Evolutionary conservation across 2,888 invertebrate species (phyloP), one percentile per base, ranked within the genome.

Genomic region (Pterobdella sp.): DNA sequence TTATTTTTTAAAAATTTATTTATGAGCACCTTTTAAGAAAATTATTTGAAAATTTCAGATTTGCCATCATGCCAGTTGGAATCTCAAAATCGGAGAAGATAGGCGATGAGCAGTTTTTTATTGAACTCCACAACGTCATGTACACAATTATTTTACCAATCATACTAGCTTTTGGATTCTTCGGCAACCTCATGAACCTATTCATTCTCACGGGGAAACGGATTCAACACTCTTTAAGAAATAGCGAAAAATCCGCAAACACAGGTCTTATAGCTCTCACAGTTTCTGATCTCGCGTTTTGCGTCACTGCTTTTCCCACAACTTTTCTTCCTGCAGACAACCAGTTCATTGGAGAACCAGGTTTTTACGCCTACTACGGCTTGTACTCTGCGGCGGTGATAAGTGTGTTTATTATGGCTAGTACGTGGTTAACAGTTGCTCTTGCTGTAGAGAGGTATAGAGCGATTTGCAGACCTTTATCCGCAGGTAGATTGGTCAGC

Each of bases 101-200:
- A 2, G 76, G 75, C 32, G 69, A 75, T 72, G 52, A 69, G 69
- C 67, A 68, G 64, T 52, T 76, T 29, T 76, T 76, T 67, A 75
- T 76, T 69, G 29, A 65, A 1, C 74, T 77, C 31, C 76, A 76
- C 72, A 60, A 74, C 49, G 65, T 76, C 34, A 69, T 76, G 31
- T 78, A 78, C 73, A 69, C 72, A 35, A 78, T 75, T 67, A 75
- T 74, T n/a, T 75, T 78, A 36, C 78, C 78, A 18, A 71, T 75
- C 29, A 76, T 78, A 35, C 78, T 76, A 56, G 69, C 72, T 0
- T 77, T 75, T 36, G 78, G 78, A 1, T 77, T 78, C 73, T 72
- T 78, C 22, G 91, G 91, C 63, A 91, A 91, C 83, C 86, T 90
- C 52, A 86, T 91, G 78, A 91, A 91, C 84, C 85, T 91, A 77